A percentile compares a stretch with the other conserved stretches of the same genome.
Evolutionary conservation across 2,888 invertebrate species (phyloP).

Genomic region (Agonopterix alstromeriana): DNA sequence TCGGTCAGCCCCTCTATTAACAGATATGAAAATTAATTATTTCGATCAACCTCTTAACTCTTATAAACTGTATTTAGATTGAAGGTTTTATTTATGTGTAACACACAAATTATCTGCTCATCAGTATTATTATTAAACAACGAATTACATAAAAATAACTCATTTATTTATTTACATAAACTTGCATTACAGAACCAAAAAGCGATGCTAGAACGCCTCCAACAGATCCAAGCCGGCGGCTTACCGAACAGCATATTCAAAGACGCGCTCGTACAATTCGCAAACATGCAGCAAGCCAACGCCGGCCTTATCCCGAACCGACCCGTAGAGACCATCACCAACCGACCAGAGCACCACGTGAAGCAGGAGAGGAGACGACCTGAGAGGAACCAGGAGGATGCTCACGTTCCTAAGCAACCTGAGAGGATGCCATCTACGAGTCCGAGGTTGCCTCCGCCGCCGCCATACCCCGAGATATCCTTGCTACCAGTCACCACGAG

Average conservation of each 20-base stretch:
- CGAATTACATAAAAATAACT: no score
- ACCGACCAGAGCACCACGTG: conserved; percentile 47
- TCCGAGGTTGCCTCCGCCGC: conserved; percentile 76
- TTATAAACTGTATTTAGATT: no score
- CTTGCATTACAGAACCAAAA: conserved; percentile 59
- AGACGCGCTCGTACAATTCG: conserved; percentile 86
- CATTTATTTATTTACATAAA: neutral
- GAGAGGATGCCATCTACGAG: conserved; percentile 54
- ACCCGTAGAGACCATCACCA: conserved; percentile 44
- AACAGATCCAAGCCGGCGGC: conserved; percentile 65
- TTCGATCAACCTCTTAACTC: no score
- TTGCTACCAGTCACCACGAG: conserved; percentile 80
- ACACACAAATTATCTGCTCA: no score
- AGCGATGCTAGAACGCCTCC: conserved; percentile 62
- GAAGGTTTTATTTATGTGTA: no score
- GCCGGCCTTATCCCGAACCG: conserved; percentile 47
- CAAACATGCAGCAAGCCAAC: conserved; percentile 72
- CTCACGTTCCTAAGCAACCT: conserved; percentile 26
- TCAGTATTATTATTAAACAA: no score
- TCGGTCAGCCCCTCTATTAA: no score
- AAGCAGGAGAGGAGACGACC: conserved; percentile 39
- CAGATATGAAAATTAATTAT: no score
- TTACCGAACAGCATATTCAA: conserved; percentile 78
- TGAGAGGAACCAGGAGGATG: conserved; percentile 28
- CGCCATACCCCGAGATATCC: conserved; percentile 87